A percentile compares a stretch with the other conserved stretches of the same genome.
phyloP scores from a whole-genome alignment of 2,113 vertebrate genomes.

The Octodon degus region DNA sequence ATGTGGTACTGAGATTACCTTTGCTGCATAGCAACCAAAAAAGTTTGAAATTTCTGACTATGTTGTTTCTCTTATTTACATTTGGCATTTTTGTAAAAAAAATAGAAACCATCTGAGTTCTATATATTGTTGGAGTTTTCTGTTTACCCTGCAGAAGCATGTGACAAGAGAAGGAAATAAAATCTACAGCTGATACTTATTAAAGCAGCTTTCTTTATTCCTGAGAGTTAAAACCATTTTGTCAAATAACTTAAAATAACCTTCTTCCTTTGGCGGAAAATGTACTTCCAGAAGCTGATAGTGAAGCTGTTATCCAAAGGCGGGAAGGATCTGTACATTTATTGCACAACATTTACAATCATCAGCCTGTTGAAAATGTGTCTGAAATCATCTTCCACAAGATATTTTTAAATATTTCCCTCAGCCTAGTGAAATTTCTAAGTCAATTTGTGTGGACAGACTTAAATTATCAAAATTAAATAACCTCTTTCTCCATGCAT shows the following conservation, averaged over 20 bases:
- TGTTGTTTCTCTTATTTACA: slow-evolving; percentile 38
- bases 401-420: slow-evolving; percentile 53
- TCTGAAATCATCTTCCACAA: neutral
- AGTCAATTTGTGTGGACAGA: slow-evolving; percentile 54
- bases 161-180: slow-evolving; percentile 49
- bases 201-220: slow-evolving; percentile 51
- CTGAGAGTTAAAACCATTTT: slow-evolving; percentile 68
- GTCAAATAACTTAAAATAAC: slow-evolving; percentile 69
- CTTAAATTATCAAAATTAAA: slow-evolving; percentile 66
- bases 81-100: slow-evolving; percentile 37
- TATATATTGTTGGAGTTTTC: slow-evolving; percentile 3
- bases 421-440: slow-evolving; percentile 55
- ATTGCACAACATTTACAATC: slow-evolving; percentile 22
- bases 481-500: neutral
- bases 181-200: slow-evolving; percentile 44
- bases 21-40: neutral
- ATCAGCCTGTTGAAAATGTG: slow-evolving; percentile 39
- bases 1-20: slow-evolving; percentile 32
- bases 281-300: slow-evolving; percentile 2
- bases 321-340: slow-evolving; percentile 24
- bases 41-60: slow-evolving; percentile 39
- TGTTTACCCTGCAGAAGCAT: slow-evolving; percentile 33
- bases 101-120: slow-evolving; percentile 39
- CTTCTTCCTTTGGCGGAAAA: slow-evolving; percentile 57
- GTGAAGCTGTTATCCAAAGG: slow-evolving; percentile 40